Evolutionary conservation across 2,797 vertebrate species (phyloP).

Genomic region (Euphonia xanthogaster): DNA sequence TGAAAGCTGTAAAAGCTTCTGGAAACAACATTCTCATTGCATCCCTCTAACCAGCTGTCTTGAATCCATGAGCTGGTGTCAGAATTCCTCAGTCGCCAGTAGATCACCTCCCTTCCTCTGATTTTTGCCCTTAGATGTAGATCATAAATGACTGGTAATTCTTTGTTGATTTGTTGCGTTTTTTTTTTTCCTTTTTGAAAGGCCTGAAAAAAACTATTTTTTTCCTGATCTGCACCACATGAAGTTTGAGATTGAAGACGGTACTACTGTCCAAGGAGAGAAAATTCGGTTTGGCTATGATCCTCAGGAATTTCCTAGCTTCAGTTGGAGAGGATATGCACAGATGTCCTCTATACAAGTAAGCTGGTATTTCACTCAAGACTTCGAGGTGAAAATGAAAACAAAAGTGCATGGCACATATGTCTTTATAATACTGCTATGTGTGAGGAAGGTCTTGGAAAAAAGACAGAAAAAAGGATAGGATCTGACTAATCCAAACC

Average conservation of each 20-base stretch:
- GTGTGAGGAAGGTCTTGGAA: neutral
- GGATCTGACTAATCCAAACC: neutral
- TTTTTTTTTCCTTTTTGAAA: slow-evolving; percentile 57
- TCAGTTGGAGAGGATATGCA: slow-evolving; percentile 93
- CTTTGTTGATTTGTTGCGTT: neutral
- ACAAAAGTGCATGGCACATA: neutral
- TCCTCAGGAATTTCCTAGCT: slow-evolving; percentile 83
- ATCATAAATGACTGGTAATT: neutral
- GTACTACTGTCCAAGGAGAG: slow-evolving; percentile 77
- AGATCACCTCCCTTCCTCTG: neutral
- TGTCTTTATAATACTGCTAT: neutral
- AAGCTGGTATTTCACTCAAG: neutral
- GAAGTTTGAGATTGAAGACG: slow-evolving; percentile 91
- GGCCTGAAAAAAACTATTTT: slow-evolving; percentile 82
- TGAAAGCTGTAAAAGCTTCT: neutral
- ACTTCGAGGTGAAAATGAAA: neutral
- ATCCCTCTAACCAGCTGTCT: neutral
- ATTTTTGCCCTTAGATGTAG: neutral
- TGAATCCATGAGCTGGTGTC: neutral
- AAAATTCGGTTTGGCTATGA: slow-evolving; percentile 86
- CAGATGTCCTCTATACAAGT: slow-evolving; percentile 88
- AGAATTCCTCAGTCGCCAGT: neutral
- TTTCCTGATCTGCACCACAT: slow-evolving; percentile 90
- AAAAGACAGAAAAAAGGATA: neutral
- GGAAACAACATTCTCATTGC: neutral